Conservation (phyloP, 2,888 invertebrate species). For the Tinea semifulvella region DNA sequence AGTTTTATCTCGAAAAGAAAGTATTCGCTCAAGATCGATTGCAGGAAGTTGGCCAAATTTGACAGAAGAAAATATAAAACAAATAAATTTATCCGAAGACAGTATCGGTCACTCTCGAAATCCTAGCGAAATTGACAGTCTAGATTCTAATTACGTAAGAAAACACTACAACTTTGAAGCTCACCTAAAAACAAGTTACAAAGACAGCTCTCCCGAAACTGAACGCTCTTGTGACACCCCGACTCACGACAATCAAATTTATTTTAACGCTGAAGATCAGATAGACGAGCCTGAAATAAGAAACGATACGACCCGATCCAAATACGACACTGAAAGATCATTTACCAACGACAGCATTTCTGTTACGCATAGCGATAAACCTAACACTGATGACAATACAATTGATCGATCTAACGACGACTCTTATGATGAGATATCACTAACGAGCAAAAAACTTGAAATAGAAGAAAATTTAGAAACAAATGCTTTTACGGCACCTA, state of each 20-base stretch:
- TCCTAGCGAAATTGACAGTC: constrained; percentile 65
- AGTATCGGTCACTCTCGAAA: constrained; percentile 58
- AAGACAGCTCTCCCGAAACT: constrained; percentile 57
- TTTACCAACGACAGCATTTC: constrained; percentile 55
- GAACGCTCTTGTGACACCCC: constrained; percentile 45
- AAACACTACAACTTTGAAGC: constrained; percentile 64
- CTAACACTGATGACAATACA: constrained; percentile 29
- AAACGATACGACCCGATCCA: constrained; percentile 18
- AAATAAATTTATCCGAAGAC: constrained; percentile 53
- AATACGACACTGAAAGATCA: constrained; percentile 54
- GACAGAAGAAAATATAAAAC: constrained; percentile 46
- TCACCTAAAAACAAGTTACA: constrained; percentile 44
- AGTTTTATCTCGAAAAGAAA: constrained; percentile 40
- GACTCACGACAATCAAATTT: constrained; percentile 45
- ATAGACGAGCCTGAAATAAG: constrained; percentile 20
- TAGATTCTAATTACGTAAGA: constrained; percentile 67
- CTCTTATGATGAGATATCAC: constrained; percentile 38
- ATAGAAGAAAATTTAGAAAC: constrained; percentile 23
- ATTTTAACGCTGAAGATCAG: constrained; percentile 48
- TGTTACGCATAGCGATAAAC: constrained; percentile 38
- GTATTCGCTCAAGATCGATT: constrained; percentile 45
- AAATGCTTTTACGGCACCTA: constrained; percentile 18
- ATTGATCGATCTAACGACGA: constrained; percentile 28
- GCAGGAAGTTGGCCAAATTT: constrained; percentile 60
- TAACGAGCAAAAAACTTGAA: constrained; percentile 31